Base-by-base conservation (phyloP, 2,113 vertebrate species). In the Amblyopsis rosae region DNA sequence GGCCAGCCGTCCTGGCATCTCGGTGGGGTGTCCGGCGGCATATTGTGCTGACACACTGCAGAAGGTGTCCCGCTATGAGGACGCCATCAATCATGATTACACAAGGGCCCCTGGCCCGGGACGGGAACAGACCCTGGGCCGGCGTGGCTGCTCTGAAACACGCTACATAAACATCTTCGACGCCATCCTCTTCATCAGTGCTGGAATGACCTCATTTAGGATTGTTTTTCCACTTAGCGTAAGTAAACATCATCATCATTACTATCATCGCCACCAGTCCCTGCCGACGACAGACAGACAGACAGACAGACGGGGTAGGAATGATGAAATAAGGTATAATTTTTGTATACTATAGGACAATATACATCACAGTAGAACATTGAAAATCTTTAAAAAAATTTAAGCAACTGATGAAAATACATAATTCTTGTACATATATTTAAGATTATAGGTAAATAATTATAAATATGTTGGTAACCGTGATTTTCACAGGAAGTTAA, bases 81-180 rank as follows among this genome's bases (percentile, higher is more conserved):
- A 79, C 81, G 77, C 73, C 86, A 89, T 89, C 81, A 84, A 89
- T 82, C 84, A 88, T 59, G 33, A 67, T 75, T 82, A 88, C 85
- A 75, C 85, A 79, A 77, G 81, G 46, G 79, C 77, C 76, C 79
- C 79, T 69, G 79, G 80, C 79, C 60, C 17, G 51, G 72, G 82
- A 76, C 66, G 51, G 74, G 85, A 83, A 61, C 80, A 77, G 83
- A 81, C 67, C 15, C 47, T 4, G 45, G 66, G 76, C 76, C 0
- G 26, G 70, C 59, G 65, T 48, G 62, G 63, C 59, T 12, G 6
- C 59, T 78, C 72, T 74, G 67, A 75, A 54, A 41, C 47, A 76
- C 74, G 60, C 74, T 71, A 82, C 77, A 87, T 75, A 81, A 89
- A 87, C 71, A 82, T 51, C 49, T 15, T 51, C 49, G 12, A 51